phyloP scores from a whole-genome alignment of 2,888 invertebrate genomes.

The Antitype chi region DNA sequence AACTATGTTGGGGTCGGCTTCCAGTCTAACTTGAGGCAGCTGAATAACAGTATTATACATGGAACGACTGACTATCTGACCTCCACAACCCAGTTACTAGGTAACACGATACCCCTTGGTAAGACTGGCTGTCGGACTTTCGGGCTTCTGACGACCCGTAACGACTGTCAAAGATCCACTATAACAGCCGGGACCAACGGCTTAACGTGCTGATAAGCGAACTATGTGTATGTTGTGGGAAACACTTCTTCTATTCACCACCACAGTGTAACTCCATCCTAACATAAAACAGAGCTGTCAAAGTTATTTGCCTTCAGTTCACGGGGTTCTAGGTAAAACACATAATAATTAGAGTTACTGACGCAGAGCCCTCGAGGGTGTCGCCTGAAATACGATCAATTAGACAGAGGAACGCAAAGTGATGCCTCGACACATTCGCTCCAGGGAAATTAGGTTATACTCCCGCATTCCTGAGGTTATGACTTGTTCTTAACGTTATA shows the following conservation, averaged over 20 bases:
- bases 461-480: slow-evolving; percentile 56
- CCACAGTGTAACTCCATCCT: slow-evolving; percentile 31
- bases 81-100: no score
- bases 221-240: no score
- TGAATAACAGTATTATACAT: no score
- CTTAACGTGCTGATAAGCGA: neutral
- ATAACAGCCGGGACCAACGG: no score
- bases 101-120: no score
- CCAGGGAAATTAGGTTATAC: slow-evolving; percentile 72
- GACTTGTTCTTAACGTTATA: slow-evolving; percentile 44
- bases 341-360: slow-evolving; percentile 70
- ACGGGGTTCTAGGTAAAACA: slow-evolving; percentile 52
- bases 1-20: no score
- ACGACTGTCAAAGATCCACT: no score
- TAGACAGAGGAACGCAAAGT: slow-evolving; percentile 72
- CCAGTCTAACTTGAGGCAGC: no score
- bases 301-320: slow-evolving; percentile 57
- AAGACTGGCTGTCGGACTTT: no score
- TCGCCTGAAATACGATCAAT: slow-evolving; percentile 78
- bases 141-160: no score
- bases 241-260: neutral
- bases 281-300: slow-evolving; percentile 49
- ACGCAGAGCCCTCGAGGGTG: slow-evolving; percentile 67
- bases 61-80: no score
- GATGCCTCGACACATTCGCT: slow-evolving; percentile 67